Evolutionary conservation across 2,888 invertebrate species (phyloP).

Genomic region (Melanargia galathea): DNA sequence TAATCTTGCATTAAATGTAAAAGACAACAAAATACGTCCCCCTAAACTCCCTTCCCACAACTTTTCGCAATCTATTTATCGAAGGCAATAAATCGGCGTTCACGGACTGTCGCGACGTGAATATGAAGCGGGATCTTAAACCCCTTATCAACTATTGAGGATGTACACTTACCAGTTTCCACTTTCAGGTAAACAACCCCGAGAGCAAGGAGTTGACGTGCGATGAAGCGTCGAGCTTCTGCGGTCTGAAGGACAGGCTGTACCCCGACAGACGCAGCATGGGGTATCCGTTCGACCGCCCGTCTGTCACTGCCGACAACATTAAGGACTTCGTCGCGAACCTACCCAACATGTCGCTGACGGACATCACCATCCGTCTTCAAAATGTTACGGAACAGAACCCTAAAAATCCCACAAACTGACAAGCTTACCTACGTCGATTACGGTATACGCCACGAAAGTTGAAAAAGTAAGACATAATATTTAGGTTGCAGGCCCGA

Average conservation of each 20-base stretch:
- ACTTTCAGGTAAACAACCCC: constrained; percentile 62
- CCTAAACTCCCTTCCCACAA: too few species aligned
- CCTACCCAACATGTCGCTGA: constrained; percentile 87
- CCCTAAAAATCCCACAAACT: constrained; percentile 58
- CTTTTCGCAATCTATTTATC: too few species aligned
- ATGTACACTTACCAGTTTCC: not conserved
- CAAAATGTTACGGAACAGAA: constrained; percentile 76
- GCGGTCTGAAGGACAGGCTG: constrained; percentile 88
- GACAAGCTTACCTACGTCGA: not conserved
- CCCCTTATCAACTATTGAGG: too few species aligned
- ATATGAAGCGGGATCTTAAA: too few species aligned
- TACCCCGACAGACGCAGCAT: constrained; percentile 92
- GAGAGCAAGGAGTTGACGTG: constrained; percentile 74
- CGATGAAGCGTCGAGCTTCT: constrained; percentile 89
- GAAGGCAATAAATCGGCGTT: too few species aligned
- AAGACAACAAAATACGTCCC: too few species aligned
- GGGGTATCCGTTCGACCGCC: constrained; percentile 92
- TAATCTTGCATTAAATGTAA: too few species aligned
- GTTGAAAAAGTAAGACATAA: not conserved
- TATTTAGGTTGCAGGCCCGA: not conserved
- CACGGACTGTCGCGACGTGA: too few species aligned
- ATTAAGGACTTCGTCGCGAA: constrained; percentile 83
- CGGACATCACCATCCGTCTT: constrained; percentile 84
- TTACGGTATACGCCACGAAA: not conserved
- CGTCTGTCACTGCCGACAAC: constrained; percentile 80